Evolutionary conservation across 2,113 vertebrate species (phyloP).

Genomic region (Psittacula cyanocephala): DNA sequence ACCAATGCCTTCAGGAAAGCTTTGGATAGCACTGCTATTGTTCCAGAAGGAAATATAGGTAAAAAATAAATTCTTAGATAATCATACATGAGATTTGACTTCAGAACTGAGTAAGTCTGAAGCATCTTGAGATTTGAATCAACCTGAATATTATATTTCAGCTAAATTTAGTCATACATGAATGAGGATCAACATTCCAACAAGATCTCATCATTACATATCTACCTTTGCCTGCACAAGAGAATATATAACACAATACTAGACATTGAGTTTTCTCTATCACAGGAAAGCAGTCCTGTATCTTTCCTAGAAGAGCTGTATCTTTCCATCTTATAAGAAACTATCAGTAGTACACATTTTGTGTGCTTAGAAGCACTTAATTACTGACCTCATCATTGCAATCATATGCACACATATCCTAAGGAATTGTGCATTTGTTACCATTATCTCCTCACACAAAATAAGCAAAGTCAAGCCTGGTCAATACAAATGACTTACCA

Average conservation of each 20-base stretch:
- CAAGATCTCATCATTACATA: background rate
- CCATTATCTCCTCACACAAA: background rate
- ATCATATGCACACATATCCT: background rate
- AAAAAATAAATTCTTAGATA: background rate
- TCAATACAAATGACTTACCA: background rate
- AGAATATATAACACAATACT: background rate
- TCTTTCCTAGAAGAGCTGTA: background rate
- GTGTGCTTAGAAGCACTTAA: background rate
- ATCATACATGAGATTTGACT: background rate
- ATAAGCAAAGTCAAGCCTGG: background rate
- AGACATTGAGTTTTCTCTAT: background rate
- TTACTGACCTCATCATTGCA: background rate
- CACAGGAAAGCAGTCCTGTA: background rate
- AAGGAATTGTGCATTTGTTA: background rate
- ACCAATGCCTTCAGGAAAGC: background rate
- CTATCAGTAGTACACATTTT: background rate
- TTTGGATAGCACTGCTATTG: background rate
- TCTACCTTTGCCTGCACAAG: background rate
- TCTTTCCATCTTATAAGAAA: background rate
- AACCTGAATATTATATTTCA: background rate
- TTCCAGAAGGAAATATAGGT: background rate
- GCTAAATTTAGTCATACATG: background rate
- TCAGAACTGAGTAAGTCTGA: background rate
- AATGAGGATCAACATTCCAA: background rate
- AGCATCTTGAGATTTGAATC: background rate